Base-by-base conservation (phyloP, 2,888 invertebrate species). In the Antheraea yamamai region DNA sequence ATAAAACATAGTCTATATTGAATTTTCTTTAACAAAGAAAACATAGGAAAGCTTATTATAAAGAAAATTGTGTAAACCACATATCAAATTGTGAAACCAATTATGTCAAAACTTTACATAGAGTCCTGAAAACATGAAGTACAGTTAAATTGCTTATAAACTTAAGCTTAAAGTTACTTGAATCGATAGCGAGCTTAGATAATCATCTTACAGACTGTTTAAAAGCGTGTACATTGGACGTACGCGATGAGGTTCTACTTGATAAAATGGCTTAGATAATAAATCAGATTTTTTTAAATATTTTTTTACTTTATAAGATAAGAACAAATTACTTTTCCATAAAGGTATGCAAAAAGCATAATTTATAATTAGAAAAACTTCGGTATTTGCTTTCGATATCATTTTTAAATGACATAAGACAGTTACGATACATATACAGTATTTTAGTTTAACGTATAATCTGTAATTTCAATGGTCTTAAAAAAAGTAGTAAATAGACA, bases 101-200 rank as follows among this genome's bases (percentile, higher is more conserved):
- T 70, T 70, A 70, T 68, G 30, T 30, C 10, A 3, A 70, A 39
- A 70, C 39, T 39, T 70, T 39, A 20, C 39, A 39, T 14, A 39
- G 35, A n/a, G 6, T 20, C 39, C 12, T 70, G 30, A 66, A 66
- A 26, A 70, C 23, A 39, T 14, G 39, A n/a, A 39, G 16, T 39
- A 70, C 39, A 8, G 12, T 39, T 39, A 70, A 70, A 70, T 39
- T 70, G 39, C 39, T 70, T 39, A 39, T 70, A 39, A 70, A 70
- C 68, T 70, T 70, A 39, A 39, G 35, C 39, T 23, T 39, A 39
- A 30, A 66, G 39, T 70, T 70, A 70, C 39, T 70, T 70, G 35
- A 70, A 70, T 70, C 70, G 70, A 70, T 70, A 70, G 39, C 39
- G 70, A 70, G 70, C 70, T 70, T 70, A 39, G 35, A 70, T 70